Conservation (phyloP, 2,113 vertebrate genomes). For the Conger conger region DNA sequence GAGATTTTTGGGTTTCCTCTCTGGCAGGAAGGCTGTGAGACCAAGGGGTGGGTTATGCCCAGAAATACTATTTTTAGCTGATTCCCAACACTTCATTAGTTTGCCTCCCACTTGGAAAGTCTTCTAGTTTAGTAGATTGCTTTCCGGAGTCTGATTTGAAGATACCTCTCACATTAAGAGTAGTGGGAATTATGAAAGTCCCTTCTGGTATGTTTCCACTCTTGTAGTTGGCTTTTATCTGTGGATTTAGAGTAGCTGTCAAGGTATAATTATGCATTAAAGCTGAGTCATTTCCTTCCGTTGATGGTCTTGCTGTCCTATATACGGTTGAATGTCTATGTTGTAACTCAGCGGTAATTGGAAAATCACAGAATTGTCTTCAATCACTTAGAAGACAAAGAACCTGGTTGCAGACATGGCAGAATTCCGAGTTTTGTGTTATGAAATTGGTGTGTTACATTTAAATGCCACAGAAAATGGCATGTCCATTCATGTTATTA, state of each 20-base stretch:
- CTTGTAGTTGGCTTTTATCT: neutral
- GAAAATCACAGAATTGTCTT: neutral
- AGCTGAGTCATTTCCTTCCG: neutral
- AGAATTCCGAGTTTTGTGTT: neutral
- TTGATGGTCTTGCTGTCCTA: neutral
- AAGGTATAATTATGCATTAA: neutral
- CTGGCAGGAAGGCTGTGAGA: conserved; percentile 25
- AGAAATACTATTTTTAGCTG: conserved; percentile 50
- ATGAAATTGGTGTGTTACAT: neutral
- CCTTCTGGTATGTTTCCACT: neutral
- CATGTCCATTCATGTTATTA: neutral
- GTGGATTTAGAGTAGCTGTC: neutral
- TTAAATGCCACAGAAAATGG: neutral
- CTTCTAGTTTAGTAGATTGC: conserved; percentile 5
- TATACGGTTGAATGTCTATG: neutral
- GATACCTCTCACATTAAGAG: neutral
- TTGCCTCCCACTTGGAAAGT: conserved; percentile 37
- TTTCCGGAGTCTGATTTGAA: conserved; percentile 3
- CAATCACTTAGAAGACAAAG: neutral
- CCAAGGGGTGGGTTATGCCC: conserved; percentile 31
- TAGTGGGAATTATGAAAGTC: neutral
- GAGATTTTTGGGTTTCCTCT: conserved; percentile 26
- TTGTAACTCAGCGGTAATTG: neutral
- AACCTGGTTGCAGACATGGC: neutral
- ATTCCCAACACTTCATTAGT: conserved; percentile 26